Percentiles rank a stretch among this genome's conserved stretches.
These are phyloP conservation scores for Therioaphis trifolii DNA, from an alignment of 2,888 invertebrate species.

Conservation along the genomic window DNA sequence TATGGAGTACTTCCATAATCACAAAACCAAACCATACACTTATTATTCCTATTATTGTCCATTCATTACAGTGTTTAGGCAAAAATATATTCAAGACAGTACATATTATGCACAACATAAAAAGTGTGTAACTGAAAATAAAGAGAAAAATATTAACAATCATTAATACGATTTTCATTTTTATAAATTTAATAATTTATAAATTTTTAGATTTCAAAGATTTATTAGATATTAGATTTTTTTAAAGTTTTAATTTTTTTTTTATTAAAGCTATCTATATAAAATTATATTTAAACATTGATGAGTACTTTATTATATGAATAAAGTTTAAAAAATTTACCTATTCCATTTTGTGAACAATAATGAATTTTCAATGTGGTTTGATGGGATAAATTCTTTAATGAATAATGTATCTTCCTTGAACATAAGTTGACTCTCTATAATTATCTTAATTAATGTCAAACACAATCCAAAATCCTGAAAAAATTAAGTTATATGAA, in stretches of 20 bases:
- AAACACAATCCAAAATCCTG: conserved; percentile 44
- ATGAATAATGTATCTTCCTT: conserved; percentile 53
- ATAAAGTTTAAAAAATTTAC: conserved; percentile 1
- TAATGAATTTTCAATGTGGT: background rate
- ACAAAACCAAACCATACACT: conserved; percentile 35
- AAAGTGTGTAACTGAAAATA: conserved; percentile 6
- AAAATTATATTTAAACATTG: no score
- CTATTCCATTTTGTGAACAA: conserved; percentile 49
- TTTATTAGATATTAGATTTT: no score
- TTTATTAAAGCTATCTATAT: no score
- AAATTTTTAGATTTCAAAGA: no score
- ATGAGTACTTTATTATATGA: no score
- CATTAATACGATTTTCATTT: no score
- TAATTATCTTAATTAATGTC: conserved; percentile 43
- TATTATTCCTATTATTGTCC: background rate
- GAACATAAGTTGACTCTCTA: conserved; percentile 53
- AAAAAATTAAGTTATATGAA: conserved; percentile 6
- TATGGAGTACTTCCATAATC: background rate
- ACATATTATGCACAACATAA: conserved; percentile 17
- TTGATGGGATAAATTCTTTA: conserved; percentile 53
- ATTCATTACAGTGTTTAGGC: conserved; percentile 14
- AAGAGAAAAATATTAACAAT: no score
- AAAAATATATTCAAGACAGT: background rate
- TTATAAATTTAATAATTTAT: no score
- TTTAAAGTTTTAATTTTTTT: no score